Evolutionary conservation across 2,797 vertebrate species (phyloP).

Genomic region (Phoeniculus purpureus): DNA sequence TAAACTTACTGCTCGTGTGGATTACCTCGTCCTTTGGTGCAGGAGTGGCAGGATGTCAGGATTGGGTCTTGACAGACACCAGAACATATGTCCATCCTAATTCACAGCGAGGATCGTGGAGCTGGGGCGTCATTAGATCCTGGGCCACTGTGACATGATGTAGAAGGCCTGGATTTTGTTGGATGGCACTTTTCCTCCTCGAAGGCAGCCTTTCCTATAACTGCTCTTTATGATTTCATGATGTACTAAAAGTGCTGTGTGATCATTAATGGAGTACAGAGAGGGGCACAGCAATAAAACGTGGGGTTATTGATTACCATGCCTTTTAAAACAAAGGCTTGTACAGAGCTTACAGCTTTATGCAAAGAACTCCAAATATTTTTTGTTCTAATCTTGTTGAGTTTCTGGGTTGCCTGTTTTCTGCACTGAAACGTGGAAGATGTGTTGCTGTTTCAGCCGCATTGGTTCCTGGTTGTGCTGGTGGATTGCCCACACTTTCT

Average conservation of each 20-base stretch:
- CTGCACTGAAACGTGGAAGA: background rate
- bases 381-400: background rate
- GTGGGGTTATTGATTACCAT: slow-evolving; percentile 31
- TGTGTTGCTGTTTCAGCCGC: background rate
- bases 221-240: slow-evolving; percentile 33
- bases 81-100: slow-evolving; percentile 68
- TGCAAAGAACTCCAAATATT: background rate
- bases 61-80: slow-evolving; percentile 69
- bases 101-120: slow-evolving; percentile 59
- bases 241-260: slow-evolving; percentile 12
- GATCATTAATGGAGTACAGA: background rate
- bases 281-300: slow-evolving; percentile 16
- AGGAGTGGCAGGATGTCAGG: slow-evolving; percentile 74
- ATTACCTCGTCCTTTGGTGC: slow-evolving; percentile 77
- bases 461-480: background rate
- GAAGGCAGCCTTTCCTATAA: slow-evolving; percentile 46
- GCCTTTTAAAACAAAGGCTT: slow-evolving; percentile 34
- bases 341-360: background rate
- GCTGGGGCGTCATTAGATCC: slow-evolving; percentile 39
- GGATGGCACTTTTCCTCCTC: slow-evolving; percentile 50
- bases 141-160: slow-evolving; percentile 24
- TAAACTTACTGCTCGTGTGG: slow-evolving; percentile 75
- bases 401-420: background rate
- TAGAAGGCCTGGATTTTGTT: slow-evolving; percentile 58
- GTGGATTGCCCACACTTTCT: background rate